phyloP scores from a whole-genome alignment of 1,140 invertebrate genomes.

The Rhagoletis zephyria region DNA sequence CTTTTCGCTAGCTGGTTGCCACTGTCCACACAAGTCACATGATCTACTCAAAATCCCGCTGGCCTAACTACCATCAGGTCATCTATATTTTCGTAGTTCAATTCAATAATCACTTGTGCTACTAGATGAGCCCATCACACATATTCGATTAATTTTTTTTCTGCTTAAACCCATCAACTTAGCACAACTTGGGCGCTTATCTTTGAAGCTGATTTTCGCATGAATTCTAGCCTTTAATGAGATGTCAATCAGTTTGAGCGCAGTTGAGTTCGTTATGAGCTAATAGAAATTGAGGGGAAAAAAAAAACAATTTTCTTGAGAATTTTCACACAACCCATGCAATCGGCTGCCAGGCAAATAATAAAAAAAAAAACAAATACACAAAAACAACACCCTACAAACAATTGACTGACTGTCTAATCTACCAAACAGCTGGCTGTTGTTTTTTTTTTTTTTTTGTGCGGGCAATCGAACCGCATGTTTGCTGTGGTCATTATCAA shows the following conservation, averaged over 20 bases:
- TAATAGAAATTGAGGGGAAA: neutral
- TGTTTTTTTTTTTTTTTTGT: neutral
- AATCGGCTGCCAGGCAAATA: neutral
- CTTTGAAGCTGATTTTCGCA: neutral
- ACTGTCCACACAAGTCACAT: no score
- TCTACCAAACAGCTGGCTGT: neutral
- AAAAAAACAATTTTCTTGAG: neutral
- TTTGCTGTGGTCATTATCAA: constrained; percentile 17
- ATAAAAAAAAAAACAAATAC: neutral
- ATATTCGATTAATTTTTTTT: no score
- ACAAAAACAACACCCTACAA: no score
- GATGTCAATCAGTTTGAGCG: constrained; percentile 5
- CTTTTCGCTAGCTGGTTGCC: no score
- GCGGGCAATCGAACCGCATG: neutral
- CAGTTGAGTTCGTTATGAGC: neutral
- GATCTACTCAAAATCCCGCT: no score
- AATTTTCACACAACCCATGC: neutral
- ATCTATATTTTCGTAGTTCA: no score
- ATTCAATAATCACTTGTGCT: no score
- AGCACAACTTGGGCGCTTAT: neutral
- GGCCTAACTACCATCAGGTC: no score
- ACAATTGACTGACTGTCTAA: no score
- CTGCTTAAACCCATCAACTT: no score
- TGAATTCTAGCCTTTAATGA: neutral
- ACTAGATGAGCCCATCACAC: no score